phyloP scores from a whole-genome alignment of 92 coral and sea anemone species.

The Epizoanthus ramosus region DNA sequence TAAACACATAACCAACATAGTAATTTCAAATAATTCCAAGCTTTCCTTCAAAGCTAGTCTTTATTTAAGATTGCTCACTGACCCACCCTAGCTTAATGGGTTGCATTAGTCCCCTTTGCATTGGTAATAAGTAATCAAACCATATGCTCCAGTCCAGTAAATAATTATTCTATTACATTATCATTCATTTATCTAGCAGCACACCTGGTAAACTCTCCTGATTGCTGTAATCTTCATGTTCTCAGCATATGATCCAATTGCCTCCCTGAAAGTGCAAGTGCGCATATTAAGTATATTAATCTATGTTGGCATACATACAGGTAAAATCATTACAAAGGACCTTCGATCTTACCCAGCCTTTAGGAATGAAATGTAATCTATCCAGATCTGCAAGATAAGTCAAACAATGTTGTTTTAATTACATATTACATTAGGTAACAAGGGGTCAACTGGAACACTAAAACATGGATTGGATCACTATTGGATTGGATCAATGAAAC shows the following conservation, averaged over 20 bases:
- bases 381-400: constrained; percentile 72
- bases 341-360: constrained; percentile 82
- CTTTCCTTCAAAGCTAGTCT: too few species aligned
- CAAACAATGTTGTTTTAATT: too few species aligned
- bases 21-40: too few species aligned
- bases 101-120: too few species aligned
- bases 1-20: too few species aligned
- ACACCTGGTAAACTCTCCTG: constrained; percentile 89
- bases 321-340: not conserved
- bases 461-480: too few species aligned
- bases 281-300: not conserved
- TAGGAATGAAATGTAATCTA: constrained; percentile 86
- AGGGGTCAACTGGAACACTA: not conserved
- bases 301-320: not conserved
- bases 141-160: too few species aligned
- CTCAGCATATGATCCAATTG: constrained; percentile 93
- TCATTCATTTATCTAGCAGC: not conserved
- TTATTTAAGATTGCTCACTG: too few species aligned
- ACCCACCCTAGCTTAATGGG: too few species aligned
- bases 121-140: too few species aligned
- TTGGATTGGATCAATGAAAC: too few species aligned
- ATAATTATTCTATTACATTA: too few species aligned
- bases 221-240: constrained; percentile 91
- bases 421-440: not conserved
- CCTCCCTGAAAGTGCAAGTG: constrained; percentile 66